A percentile compares a stretch with the other conserved stretches of the same genome.
These are phyloP conservation scores for Polypedilum pembai DNA, from an alignment of 1,140 invertebrate genomes.

Conservation along the genomic window DNA sequence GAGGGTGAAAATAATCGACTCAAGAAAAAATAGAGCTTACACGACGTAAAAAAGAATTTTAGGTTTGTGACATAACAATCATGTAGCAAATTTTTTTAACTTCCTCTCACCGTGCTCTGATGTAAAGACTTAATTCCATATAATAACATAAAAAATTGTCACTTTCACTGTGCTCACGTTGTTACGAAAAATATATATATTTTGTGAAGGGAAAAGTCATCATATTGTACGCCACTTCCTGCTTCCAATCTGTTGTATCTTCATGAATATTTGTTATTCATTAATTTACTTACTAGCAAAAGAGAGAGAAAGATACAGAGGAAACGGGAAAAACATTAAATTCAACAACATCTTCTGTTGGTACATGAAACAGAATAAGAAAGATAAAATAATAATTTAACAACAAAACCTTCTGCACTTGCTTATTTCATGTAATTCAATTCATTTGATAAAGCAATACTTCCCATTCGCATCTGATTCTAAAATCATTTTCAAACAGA, in stretches of 20 bases:
- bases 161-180: background rate
- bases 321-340: constrained; percentile 5
- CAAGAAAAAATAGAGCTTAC: background rate
- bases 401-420: too few relatives aligned
- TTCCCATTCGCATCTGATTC: too few relatives aligned
- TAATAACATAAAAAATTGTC: constrained; percentile 8
- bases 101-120: background rate
- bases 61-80: background rate
- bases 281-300: background rate
- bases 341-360: background rate
- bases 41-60: background rate
- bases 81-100: background rate
- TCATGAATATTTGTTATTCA: constrained; percentile 13
- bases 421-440: too few relatives aligned
- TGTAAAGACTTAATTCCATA: background rate
- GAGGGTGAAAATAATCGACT: background rate
- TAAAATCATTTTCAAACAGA: too few relatives aligned
- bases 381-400: too few relatives aligned
- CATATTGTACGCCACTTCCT: too few relatives aligned
- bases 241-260: too few relatives aligned
- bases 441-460: too few relatives aligned
- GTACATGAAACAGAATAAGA: too few relatives aligned
- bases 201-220: too few relatives aligned
- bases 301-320: background rate
- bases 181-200: too few relatives aligned